These are phyloP conservation scores for Hemiscyllium ocellatum DNA, from an alignment of 2,113 vertebrate genomes.

Conservation along the genomic window DNA sequence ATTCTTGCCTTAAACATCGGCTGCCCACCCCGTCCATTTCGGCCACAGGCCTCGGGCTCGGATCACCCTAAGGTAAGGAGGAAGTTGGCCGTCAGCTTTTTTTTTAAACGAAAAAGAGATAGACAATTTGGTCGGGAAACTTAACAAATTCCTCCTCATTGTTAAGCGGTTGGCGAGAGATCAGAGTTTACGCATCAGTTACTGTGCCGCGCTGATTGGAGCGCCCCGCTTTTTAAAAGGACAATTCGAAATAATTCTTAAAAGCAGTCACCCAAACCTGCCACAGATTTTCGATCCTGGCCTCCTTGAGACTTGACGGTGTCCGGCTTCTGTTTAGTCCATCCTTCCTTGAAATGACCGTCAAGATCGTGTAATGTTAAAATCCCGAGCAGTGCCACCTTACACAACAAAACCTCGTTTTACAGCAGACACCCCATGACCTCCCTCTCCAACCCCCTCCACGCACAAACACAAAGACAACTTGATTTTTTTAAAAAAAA, in stretches of 20 bases:
- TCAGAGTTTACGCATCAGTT: conserved; percentile 70
- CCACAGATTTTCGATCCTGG: neutral
- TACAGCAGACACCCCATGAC: conserved; percentile 12
- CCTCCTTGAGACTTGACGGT: neutral
- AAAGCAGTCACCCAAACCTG: neutral
- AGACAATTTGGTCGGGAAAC: conserved; percentile 42
- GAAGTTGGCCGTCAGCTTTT: conserved; percentile 40
- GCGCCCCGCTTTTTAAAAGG: conserved; percentile 43
- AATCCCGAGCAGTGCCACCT: conserved; percentile 29
- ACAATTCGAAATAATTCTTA: neutral
- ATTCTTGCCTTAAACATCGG: neutral
- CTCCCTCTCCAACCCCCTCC: neutral
- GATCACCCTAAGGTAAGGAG: conserved; percentile 47
- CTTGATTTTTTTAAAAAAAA: neutral
- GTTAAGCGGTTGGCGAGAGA: conserved; percentile 57
- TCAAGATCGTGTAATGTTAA: conserved; percentile 25
- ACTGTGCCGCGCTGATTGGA: conserved; percentile 60
- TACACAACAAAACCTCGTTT: conserved; percentile 34
- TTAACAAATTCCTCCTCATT: conserved; percentile 62
- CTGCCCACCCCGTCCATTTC: conserved; percentile 22
- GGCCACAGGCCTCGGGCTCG: conserved; percentile 35
- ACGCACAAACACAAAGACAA: neutral
- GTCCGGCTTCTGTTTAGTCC: neutral
- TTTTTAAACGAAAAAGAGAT: neutral
- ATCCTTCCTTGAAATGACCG: neutral